phyloP scores from a whole-genome alignment of 2,113 vertebrate genomes.

The Malurus elegans region DNA sequence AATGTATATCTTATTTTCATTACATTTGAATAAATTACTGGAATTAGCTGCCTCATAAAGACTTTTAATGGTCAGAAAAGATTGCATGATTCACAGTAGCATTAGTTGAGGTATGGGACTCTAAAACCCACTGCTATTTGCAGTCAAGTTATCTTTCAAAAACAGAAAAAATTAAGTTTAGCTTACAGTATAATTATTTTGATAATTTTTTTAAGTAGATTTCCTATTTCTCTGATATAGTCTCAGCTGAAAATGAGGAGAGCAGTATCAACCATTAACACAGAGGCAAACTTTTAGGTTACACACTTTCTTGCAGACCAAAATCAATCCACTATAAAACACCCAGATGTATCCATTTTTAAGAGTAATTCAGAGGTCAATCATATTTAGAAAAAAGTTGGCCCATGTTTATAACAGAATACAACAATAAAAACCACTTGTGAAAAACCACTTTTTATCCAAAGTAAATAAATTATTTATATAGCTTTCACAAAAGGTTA shows the following conservation, averaged over 20 bases:
- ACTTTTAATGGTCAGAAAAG: neutral
- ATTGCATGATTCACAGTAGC: neutral
- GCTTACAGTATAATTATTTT: neutral
- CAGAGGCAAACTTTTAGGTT: neutral
- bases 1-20: neutral
- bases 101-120: neutral
- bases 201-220: neutral
- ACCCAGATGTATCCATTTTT: neutral
- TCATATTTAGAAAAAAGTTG: neutral
- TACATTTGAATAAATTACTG: neutral
- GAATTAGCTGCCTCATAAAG: neutral
- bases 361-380: neutral
- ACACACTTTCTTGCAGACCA: neutral
- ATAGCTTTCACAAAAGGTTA: neutral
- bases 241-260: neutral
- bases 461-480: neutral
- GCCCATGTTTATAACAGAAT: neutral
- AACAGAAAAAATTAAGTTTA: neutral
- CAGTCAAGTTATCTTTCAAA: neutral
- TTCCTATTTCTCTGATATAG: neutral
- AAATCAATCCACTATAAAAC: neutral
- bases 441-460: neutral
- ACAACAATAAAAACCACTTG: neutral
- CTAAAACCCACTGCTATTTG: neutral
- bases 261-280: neutral